Evolutionary conservation across 2,113 vertebrate species (phyloP), one percentile per base, ranked within the genome.

Genomic region (Nettapus auritus): DNA sequence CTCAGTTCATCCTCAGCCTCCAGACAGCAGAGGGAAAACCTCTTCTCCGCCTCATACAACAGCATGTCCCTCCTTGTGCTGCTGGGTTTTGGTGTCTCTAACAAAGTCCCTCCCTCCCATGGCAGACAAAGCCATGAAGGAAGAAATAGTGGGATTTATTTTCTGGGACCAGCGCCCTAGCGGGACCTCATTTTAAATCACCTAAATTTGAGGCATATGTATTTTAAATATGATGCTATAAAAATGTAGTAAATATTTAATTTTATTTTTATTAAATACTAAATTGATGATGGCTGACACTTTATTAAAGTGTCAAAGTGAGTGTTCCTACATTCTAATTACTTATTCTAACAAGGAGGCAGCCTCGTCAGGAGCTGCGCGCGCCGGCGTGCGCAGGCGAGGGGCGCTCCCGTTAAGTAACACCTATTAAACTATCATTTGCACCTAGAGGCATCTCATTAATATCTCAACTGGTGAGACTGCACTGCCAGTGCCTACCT

Each of bases 371-470:
- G 94, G 96, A 97, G 98, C 96, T 63, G 90, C 76, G 94, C 44
- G 94, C 44, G 83, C 96, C 66, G 94, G 94, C 95, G 97, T 97
- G 97, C 90, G 85, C 97, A 97, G 97, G 97, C 92, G 97, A 98
- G 97, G 97, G 97, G 97, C 63, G 74, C 96, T 98, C 97, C 97
- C 75, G 97, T 98, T 98, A 99, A 99, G 98, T 99, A 99, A 99
- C 99, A 99, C 99, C 99, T 99, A 99, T 99, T 99, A 99, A 98
- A 99, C 98, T 96, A 97, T 98, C 98, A 99, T 99, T 99, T 99
- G 98, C 99, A 99, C 99, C 99, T 99, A 96, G 97, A 99, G 99
- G 99, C 99, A 98, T 98, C 99, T 99, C 99, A 99, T 99, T 99
- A 99, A 98, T 99, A 98, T 98, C 98, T 97, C 97, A 96, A 98